Conservation (phyloP, 2,888 invertebrate species). For the Melinopterus prodromus region DNA sequence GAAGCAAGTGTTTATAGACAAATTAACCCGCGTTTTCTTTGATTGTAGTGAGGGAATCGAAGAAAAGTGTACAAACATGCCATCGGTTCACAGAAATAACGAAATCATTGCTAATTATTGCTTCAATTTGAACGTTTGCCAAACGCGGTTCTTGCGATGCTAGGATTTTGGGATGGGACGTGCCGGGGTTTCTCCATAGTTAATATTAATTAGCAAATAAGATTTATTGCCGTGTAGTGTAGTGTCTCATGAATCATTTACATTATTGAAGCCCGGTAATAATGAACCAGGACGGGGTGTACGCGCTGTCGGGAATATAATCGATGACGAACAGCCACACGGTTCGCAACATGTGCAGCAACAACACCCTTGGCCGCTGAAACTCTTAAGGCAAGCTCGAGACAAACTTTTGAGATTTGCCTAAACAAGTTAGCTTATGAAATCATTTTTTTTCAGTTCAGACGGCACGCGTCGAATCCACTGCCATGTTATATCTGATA, state of each 20-base stretch:
- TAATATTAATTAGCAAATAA: slow-evolving; percentile 4
- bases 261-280: slow-evolving; percentile 15
- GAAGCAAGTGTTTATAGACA: too few species aligned
- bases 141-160: too few species aligned
- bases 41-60: too few species aligned
- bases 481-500: background rate
- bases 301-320: background rate
- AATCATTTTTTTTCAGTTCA: background rate
- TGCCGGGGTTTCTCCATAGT: too few species aligned
- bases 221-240: slow-evolving; percentile 11
- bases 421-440: background rate
- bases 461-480: background rate
- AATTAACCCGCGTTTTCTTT: too few species aligned
- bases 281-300: slow-evolving; percentile 18
- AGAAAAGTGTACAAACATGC: too few species aligned
- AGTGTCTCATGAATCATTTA: slow-evolving; percentile 20
- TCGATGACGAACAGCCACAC: background rate
- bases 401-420: slow-evolving; percentile 14
- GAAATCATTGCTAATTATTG: too few species aligned
- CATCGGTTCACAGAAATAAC: too few species aligned
- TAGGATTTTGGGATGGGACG: too few species aligned
- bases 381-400: background rate
- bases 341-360: background rate
- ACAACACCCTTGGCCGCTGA: background rate
- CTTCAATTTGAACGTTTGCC: too few species aligned